These are phyloP conservation scores for Hystrix cristata DNA, from an alignment of 2,113 vertebrate genomes.

Conservation along the genomic window DNA sequence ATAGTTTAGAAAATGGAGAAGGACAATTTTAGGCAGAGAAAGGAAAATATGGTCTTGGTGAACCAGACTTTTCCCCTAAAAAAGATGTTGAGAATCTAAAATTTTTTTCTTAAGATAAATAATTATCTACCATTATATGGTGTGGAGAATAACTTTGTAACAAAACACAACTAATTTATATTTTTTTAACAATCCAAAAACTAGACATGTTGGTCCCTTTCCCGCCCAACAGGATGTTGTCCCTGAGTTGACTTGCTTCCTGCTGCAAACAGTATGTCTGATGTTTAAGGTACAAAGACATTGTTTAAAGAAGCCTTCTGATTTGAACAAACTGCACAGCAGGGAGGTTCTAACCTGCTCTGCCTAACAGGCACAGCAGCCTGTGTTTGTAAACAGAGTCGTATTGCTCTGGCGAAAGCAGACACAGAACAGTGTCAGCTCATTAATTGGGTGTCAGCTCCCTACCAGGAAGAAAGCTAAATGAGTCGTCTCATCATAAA, in stretches of 20 bases:
- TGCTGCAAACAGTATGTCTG: constrained; percentile 85
- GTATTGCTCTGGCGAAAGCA: constrained; percentile 86
- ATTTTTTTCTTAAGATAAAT: constrained; percentile 5
- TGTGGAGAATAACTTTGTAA: neutral
- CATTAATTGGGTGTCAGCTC: constrained; percentile 91
- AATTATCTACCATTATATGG: neutral
- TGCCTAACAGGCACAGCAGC: constrained; percentile 85
- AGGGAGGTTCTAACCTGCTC: constrained; percentile 86
- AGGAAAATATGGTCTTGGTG: neutral
- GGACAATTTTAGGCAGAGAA: neutral
- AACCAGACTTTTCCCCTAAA: neutral
- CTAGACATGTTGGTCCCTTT: constrained; percentile 69
- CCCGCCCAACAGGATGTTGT: constrained; percentile 61
- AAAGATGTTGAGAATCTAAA: neutral
- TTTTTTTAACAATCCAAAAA: neutral
- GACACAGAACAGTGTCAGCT: constrained; percentile 87
- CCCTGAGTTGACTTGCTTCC: constrained; percentile 84
- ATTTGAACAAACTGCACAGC: constrained; percentile 89
- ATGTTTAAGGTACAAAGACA: constrained; percentile 84
- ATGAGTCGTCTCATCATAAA: constrained; percentile 87
- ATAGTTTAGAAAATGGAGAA: neutral
- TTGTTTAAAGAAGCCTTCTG: constrained; percentile 86
- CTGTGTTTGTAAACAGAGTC: constrained; percentile 93
- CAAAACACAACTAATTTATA: neutral
- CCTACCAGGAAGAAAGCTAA: constrained; percentile 85